Evolutionary conservation across 2,797 vertebrate genomes (phyloP).

Genomic region (Schizopygopsis malacanthus): DNA sequence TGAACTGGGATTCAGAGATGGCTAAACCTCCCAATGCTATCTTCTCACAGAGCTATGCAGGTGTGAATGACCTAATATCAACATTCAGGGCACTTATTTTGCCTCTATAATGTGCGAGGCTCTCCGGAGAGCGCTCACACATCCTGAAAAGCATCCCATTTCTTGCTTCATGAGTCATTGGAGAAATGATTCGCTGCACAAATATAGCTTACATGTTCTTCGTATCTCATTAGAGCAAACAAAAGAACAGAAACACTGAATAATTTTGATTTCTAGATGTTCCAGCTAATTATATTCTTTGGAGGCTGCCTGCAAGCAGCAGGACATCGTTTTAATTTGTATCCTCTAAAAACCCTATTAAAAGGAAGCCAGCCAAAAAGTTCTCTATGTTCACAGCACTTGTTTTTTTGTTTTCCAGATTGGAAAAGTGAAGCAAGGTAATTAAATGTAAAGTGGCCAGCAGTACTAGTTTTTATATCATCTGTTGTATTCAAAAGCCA

Average conservation of each 20-base stretch:
- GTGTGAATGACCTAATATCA: constrained; percentile 33
- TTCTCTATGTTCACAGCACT: constrained; percentile 64
- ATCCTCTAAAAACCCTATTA: constrained; percentile 67
- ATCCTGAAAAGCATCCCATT: constrained; percentile 60
- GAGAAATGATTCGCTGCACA: constrained; percentile 75
- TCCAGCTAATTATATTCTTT: constrained; percentile 78
- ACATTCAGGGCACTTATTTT: constrained; percentile 54
- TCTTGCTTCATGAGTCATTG: constrained; percentile 71
- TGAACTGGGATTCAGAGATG: background rate
- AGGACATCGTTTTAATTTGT: constrained; percentile 76
- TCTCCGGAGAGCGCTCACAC: constrained; percentile 46
- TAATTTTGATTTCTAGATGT: constrained; percentile 74
- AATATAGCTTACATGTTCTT: constrained; percentile 74
- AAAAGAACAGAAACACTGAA: constrained; percentile 68
- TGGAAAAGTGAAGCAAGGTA: constrained; percentile 61
- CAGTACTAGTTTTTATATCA: constrained; percentile 46
- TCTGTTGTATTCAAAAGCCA: constrained; percentile 51
- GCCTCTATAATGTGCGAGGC: constrained; percentile 39
- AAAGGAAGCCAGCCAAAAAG: constrained; percentile 67
- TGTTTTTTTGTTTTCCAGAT: constrained; percentile 53
- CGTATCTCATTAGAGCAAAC: constrained; percentile 72
- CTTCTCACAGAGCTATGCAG: constrained; percentile 33
- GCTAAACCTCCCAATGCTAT: background rate
- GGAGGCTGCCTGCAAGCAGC: constrained; percentile 76
- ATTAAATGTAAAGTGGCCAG: constrained; percentile 70